Evolutionary conservation across 2,113 vertebrate genomes (phyloP), one percentile per base, ranked within the genome.

Genomic region (Eulacestoma nigropectus): DNA sequence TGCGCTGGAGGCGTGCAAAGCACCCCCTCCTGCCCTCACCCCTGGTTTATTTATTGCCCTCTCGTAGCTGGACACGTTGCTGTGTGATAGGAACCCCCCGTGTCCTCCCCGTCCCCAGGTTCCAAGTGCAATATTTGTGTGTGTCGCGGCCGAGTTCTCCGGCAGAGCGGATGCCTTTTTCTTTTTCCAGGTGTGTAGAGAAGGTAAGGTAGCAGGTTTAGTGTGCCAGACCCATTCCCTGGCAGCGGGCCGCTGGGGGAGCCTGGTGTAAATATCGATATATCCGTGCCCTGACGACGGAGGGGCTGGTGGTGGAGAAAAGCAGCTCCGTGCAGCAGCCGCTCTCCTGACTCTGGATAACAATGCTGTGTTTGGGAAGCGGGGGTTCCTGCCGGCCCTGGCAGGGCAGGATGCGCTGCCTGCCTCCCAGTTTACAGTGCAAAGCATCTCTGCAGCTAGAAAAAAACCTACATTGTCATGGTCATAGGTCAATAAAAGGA

Each of bases 81-180:
- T 98, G 98, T 98, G 96, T 87, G 88, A 96, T 98, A 96, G 98
- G 97, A 97, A 94, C 93, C 87, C 97, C 93, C 97, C 29, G 88
- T 97, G 97, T 98, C 98, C 96, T 97, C 90, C 97, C 98, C 94
- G 81, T 95, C 80, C 93, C 70, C 94, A 62, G 96, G 97, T 98
- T 97, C 92, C 98, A 99, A 99, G 99, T 99, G 99, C 99, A 99
- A 99, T 99, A 99, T 98, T 96, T 97, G 97, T 95, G 97, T 97
- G 94, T 81, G 97, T 97, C 91, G 89, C 84, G 50, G 94, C 94
- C 79, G 97, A 97, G 91, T 86, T 96, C 96, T 95, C 92, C 56
- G 14, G 93, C 70, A 68, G 97, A 98, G 98, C 78, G 94, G 98
- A 94, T 91, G 86, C 82, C 76, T 84, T 76, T 46, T 57, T 30